phyloP scores from a whole-genome alignment of 2,888 invertebrate species.

The Subacronicta megacephala region DNA sequence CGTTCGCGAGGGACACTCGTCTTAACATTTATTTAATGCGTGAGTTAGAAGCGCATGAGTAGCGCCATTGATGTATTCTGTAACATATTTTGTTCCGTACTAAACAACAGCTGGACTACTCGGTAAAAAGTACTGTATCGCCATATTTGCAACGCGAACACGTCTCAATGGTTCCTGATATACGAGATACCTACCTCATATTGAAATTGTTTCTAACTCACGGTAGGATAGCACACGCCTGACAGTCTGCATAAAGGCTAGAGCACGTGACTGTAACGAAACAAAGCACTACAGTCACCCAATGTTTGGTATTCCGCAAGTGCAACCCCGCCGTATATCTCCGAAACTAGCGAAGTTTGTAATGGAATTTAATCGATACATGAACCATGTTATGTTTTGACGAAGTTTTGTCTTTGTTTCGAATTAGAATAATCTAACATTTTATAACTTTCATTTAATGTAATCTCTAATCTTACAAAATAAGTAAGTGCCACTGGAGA shows the following conservation, averaged over 20 bases:
- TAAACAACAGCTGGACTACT: no score
- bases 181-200: conserved; percentile 28
- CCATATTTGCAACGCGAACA: conserved; percentile 20
- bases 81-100: no score
- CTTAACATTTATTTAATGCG: no score
- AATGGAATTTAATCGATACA: conserved; percentile 32
- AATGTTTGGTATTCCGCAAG: conserved; percentile 45
- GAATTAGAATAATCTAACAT: no score
- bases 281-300: conserved; percentile 46
- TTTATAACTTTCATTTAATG: no score
- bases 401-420: conserved; percentile 12
- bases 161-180: conserved; percentile 31
- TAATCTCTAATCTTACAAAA: no score
- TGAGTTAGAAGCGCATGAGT: no score
- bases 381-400: conserved; percentile 7
- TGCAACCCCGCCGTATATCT: conserved; percentile 22
- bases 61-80: no score
- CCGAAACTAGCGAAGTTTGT: conserved; percentile 29
- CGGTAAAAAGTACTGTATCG: background rate
- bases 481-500: no score
- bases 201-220: conserved; percentile 55
- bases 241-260: conserved; percentile 51
- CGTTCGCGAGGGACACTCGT: no score
- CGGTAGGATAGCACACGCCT: conserved; percentile 47
- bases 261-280: conserved; percentile 50